Evolutionary conservation across 1,140 invertebrate genomes (phyloP).

Genomic region (Aradophagus sp.): DNA sequence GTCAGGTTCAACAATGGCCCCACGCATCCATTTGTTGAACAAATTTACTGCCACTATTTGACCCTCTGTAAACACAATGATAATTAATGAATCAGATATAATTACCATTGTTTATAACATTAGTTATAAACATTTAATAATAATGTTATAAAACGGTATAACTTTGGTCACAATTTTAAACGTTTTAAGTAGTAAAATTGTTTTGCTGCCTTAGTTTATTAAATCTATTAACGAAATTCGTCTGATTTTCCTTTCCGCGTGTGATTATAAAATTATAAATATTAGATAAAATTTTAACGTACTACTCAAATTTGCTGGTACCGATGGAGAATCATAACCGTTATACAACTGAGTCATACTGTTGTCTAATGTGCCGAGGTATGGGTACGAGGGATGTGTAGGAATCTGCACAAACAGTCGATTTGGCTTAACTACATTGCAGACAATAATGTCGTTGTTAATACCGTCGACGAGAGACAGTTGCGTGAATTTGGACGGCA

Average conservation of each 20-base stretch:
- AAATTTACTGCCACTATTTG: conserved; percentile 91
- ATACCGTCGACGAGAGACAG: conserved; percentile 90
- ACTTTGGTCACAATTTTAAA: no score
- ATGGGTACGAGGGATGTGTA: conserved; percentile 91
- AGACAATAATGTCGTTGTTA: conserved; percentile 93
- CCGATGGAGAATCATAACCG: conserved; percentile 78
- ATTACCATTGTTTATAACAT: no score
- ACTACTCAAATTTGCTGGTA: conserved; percentile 80
- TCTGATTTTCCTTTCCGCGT: no score
- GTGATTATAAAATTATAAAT: no score
- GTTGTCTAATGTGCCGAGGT: conserved; percentile 84
- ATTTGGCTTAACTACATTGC: conserved; percentile 86
- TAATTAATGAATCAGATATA: no score
- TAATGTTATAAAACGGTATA: no score
- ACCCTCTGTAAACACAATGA: conserved; percentile 78
- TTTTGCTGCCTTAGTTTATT: no score
- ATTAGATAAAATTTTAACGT: conserved; percentile 53
- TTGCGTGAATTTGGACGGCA: conserved; percentile 74
- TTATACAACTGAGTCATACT: conserved; percentile 82
- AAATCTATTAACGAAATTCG: no score
- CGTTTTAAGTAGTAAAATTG: no score
- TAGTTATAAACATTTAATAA: no score
- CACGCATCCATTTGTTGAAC: conserved; percentile 90
- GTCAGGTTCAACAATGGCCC: conserved; percentile 84
- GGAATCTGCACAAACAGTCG: conserved; percentile 96